phyloP scores from a whole-genome alignment of 2,888 invertebrate genomes.

The Drosophila mimica region DNA sequence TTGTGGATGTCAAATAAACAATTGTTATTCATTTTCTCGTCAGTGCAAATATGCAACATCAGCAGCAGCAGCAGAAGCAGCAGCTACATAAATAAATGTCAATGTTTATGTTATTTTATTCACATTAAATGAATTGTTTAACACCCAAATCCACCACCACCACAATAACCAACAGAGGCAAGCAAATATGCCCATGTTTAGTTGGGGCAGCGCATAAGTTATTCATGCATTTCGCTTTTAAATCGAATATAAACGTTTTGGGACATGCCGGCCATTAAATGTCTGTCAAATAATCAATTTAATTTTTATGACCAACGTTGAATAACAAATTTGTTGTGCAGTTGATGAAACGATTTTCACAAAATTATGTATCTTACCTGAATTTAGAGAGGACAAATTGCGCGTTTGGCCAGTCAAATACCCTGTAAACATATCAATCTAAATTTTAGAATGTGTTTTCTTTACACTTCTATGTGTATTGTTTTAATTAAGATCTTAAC shows the following conservation, averaged over 20 bases:
- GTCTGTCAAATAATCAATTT: conserved; percentile 41
- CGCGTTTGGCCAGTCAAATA: neutral
- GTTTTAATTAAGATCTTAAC: neutral
- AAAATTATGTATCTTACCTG: neutral
- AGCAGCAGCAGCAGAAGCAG: conserved; percentile 14
- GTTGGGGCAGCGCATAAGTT: conserved; percentile 34
- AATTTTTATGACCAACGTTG: conserved; percentile 8
- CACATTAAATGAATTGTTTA: conserved; percentile 49
- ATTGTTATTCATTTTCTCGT: conserved; percentile 63
- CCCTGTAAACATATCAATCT: neutral
- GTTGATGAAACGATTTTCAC: conserved; percentile 8
- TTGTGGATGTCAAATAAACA: conserved; percentile 50
- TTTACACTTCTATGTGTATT: neutral
- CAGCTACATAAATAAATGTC: conserved; percentile 48
- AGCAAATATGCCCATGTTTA: conserved; percentile 36
- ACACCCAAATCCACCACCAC: neutral
- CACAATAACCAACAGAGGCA: conserved; percentile 13
- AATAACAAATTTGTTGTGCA: conserved; percentile 2
- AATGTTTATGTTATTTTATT: conserved; percentile 43
- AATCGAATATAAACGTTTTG: conserved; percentile 24
- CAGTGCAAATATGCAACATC: conserved; percentile 44
- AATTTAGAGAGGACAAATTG: neutral
- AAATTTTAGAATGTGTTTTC: too few species aligned
- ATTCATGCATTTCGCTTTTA: conserved; percentile 29
- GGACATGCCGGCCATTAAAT: conserved; percentile 37